Evolutionary conservation across 2,888 invertebrate species (phyloP), one percentile per base, ranked within the genome.

Genomic region (Parochlus steinenii): DNA sequence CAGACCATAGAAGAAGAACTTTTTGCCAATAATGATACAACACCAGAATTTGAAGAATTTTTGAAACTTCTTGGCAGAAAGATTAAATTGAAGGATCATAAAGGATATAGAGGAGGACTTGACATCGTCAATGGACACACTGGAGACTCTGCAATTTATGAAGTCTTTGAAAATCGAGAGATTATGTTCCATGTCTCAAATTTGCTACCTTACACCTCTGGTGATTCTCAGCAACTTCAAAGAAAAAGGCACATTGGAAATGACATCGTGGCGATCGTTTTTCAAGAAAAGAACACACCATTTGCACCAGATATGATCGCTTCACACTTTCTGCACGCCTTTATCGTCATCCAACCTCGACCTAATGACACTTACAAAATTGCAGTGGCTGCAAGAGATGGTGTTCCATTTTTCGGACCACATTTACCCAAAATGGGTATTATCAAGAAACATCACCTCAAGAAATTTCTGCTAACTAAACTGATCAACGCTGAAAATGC

Each of bases 241-340:
- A 69, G 95, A 48, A 98, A 98, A 59, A 71, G 97, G 41, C 97
- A 98, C 63, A 95, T 98, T 50, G 89, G 87, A 48, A 97, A 97
- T 58, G 97, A 97, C 53, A 97, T 97, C 43, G 93, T 97, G 38
- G 90, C 93, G 36, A 78, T 97, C 46, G 85, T 97, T 47, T 97
- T 97, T 62, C 90, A 97, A 69, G 97, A 97, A 60, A 81, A 80
- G 49, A 85, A 93, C 57, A 95, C 97, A 22, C 95, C 95, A 31
- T 98, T 98, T 62, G 85, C 90, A 20, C 97, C 97, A 19, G 90
- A 92, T 59, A 93, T 97, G 90, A 95, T 97, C 47, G 93, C 95
- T 42, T 93, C 93, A 37, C 93, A 97, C 63, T 97, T 98, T 62
- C 71, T 98, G 45, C 97, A 98, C 61, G 82, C 92, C 22, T 98